Percentiles rank a stretch among this genome's conserved stretches.
These are phyloP conservation scores for Pantherophis vulpinus DNA, from an alignment of 2,797 vertebrate species.

Conservation along the genomic window DNA sequence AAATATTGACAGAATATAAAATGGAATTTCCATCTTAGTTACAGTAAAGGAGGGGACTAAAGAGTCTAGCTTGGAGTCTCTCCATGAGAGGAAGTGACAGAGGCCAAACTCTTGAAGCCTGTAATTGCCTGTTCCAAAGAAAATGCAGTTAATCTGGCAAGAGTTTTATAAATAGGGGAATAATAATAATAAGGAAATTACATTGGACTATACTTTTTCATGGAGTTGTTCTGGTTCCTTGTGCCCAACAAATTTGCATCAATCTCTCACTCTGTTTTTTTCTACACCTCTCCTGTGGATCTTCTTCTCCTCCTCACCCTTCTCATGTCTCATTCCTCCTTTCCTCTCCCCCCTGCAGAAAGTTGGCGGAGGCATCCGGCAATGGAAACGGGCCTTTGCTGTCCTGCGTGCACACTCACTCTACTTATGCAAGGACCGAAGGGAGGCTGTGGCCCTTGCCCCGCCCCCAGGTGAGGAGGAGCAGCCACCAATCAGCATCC, in stretches of 20 bases:
- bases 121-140: neutral
- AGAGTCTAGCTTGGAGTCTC: neutral
- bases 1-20: neutral
- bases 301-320: neutral
- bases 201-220: neutral
- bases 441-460: constrained; percentile 85
- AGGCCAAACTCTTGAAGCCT: neutral
- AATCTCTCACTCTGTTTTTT: neutral
- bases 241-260: neutral
- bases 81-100: neutral
- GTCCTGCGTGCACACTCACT: constrained; percentile 88
- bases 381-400: constrained; percentile 93
- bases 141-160: neutral
- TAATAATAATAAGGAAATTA: neutral
- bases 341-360: constrained; percentile 76
- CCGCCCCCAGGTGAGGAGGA: constrained; percentile 85
- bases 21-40: neutral
- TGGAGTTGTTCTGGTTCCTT: neutral
- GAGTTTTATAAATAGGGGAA: neutral
- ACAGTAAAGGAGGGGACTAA: neutral
- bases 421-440: constrained; percentile 95
- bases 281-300: neutral
- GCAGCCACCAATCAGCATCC: constrained; percentile 91
- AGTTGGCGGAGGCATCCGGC: constrained; percentile 91
- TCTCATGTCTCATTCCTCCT: neutral